Percentiles rank a stretch among this genome's conserved stretches.
Conservation (phyloP, 2,113 vertebrate species). For the Conger conger region DNA sequence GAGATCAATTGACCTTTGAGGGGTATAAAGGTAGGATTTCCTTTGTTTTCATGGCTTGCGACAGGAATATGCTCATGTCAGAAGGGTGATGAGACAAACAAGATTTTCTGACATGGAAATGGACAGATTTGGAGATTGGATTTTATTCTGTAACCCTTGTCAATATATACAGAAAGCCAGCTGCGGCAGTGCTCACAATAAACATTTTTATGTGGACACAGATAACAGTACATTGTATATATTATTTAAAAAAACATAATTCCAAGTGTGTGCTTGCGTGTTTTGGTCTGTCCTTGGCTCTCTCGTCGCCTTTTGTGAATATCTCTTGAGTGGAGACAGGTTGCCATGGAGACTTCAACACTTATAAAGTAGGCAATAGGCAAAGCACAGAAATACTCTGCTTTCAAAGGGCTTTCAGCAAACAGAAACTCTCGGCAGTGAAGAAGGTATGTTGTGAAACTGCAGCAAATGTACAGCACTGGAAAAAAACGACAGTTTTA, state of each 20-base stretch:
- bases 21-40: neutral
- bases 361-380: conserved; percentile 15
- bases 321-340: conserved; percentile 29
- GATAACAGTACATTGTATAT: neutral
- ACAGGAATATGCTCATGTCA: too few species aligned
- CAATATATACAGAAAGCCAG: neutral
- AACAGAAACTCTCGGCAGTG: neutral
- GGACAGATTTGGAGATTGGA: neutral
- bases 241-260: neutral
- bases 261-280: conserved; percentile 1
- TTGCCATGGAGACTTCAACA: conserved; percentile 32
- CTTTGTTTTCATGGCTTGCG: neutral
- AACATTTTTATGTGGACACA: neutral
- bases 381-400: conserved; percentile 22
- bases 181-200: neutral
- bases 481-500: neutral
- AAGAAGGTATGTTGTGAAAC: neutral
- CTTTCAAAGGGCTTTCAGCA: conserved; percentile 1
- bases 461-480: neutral
- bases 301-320: conserved; percentile 26
- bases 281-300: conserved; percentile 26
- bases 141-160: neutral
- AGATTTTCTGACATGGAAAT: neutral
- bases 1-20: neutral
- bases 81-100: too few species aligned